Base-by-base conservation (phyloP, 2,113 vertebrate species). In the Benitochromis conjunctus region DNA sequence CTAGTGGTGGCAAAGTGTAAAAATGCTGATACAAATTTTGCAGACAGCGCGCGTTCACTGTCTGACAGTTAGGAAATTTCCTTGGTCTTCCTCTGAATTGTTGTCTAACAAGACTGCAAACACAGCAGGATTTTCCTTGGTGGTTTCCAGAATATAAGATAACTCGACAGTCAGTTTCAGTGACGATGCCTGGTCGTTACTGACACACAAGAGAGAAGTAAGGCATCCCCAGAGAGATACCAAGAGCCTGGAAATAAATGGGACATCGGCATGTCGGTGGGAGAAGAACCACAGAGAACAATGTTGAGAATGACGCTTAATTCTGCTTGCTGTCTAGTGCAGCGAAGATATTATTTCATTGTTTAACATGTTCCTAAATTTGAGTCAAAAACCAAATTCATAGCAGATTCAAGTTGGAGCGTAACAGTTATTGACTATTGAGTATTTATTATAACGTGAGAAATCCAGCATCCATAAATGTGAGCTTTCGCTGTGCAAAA, bases 211-310 rank as follows among this genome's bases (percentile, higher is more conserved):
- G 84, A 91, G 86, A 83, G 83, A 80, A 83, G 48, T 9, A 84
- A 91, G 89, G 56, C 56, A 69, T 21, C 88, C 83, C 9, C 5
- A 57, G 88, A 89, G 85, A 90, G 66, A 77, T 36, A 21, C 8
- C 3, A 80, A 1, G 34, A 78, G 60, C 34, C 53, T 94, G 54
- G 84, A 88, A 84, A 26, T 60, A 88, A 86, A 82, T 12, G 58
- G 78, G 60, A 97, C 97, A 96, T 94, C 96, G 94, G 96, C 95
- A 96, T 96, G 97, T 96, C 91, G 95, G 88, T 94, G 95, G 96
- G 95, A 96, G 95, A 95, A 89, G 96, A 95, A 94, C 95, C 95
- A 93, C 95, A 91, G 95, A 95, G 96, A 46, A 16, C 34, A 34
- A 41, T 48, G 64, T 53, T 34, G 11, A 57, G 24, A 97, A 94